These are phyloP conservation scores for Zaprionus lachaisei DNA, from an alignment of 1,140 invertebrate genomes.

Conservation along the genomic window DNA sequence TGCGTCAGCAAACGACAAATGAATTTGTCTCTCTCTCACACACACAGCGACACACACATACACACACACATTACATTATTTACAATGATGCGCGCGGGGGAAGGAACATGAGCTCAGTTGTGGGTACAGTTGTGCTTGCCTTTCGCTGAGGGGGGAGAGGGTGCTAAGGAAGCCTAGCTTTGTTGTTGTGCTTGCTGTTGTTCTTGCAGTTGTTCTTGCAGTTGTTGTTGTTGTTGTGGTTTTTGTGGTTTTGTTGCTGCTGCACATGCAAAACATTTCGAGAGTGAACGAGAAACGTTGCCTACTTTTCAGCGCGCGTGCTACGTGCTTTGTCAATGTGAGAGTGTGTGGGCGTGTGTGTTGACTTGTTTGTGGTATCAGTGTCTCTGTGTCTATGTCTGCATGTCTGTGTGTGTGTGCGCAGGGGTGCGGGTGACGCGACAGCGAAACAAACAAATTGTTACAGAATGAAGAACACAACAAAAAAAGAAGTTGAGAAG, in stretches of 20 bases:
- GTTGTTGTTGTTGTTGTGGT: conserved; percentile 17
- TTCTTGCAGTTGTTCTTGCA: conserved; percentile 4
- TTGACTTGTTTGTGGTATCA: conserved; percentile 12
- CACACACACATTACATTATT: conserved; percentile 61
- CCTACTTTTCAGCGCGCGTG: conserved; percentile 61
- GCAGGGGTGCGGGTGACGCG: conserved; percentile 37
- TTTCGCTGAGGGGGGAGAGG: conserved; percentile 1
- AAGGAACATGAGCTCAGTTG: not conserved
- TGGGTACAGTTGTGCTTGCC: conserved; percentile 15
- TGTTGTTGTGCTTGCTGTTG: conserved; percentile 8
- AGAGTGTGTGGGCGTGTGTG: conserved; percentile 13
- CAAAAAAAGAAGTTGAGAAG: conserved; percentile 17
- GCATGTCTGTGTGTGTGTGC: conserved; percentile 7
- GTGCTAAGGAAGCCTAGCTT: conserved; percentile 22
- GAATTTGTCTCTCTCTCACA: not conserved
- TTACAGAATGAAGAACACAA: conserved; percentile 40
- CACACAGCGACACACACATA: not conserved
- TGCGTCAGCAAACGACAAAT: too few species aligned
- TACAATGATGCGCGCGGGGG: conserved; percentile 67
- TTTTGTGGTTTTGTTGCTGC: conserved; percentile 13
- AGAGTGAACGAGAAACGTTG: conserved; percentile 44
- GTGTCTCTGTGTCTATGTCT: conserved; percentile 18
- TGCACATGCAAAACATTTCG: conserved; percentile 39
- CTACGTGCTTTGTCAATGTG: conserved; percentile 31
- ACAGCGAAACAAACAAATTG: conserved; percentile 55